Conservation (phyloP, 2,888 invertebrate species). For the Calephelis perditalis region DNA sequence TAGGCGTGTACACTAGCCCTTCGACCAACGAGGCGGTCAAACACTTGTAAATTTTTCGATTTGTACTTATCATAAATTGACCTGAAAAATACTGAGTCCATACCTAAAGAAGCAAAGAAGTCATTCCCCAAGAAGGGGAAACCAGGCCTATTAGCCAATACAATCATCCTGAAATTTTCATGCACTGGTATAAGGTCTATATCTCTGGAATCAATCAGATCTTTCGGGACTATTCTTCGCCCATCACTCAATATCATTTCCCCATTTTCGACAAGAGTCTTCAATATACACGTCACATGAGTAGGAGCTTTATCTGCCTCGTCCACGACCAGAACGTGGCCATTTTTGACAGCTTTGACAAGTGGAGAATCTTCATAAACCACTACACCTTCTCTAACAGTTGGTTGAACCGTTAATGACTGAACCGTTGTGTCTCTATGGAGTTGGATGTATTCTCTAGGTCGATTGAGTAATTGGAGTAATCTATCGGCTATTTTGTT, state of each 20-base stretch:
- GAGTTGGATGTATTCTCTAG: slow-evolving; percentile 96
- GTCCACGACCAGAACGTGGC: slow-evolving; percentile 95
- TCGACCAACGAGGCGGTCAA: too few relatives aligned
- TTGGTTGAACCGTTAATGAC: slow-evolving; percentile 94
- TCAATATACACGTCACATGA: slow-evolving; percentile 96
- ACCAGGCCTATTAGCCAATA: slow-evolving; percentile 96
- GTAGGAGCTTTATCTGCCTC: slow-evolving; percentile 99
- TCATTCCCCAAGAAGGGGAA: slow-evolving; percentile 98
- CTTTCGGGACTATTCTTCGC: slow-evolving; percentile 86
- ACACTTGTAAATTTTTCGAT: too few relatives aligned
- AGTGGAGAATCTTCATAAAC: slow-evolving; percentile 96
- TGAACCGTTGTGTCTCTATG: slow-evolving; percentile 98
- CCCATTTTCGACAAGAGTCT: slow-evolving; percentile 96
- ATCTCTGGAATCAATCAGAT: slow-evolving; percentile 59
- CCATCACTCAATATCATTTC: slow-evolving; percentile 98
- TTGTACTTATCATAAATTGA: not conserved
- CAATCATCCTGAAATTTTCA: slow-evolving; percentile 94
- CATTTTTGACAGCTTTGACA: slow-evolving; percentile 92
- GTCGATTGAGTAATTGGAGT: slow-evolving; percentile 90
- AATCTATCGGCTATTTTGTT: slow-evolving; percentile 97
- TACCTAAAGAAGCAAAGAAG: slow-evolving; percentile 91
- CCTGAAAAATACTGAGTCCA: slow-evolving; percentile 30
- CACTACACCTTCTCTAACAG: slow-evolving; percentile 92
- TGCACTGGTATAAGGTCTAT: slow-evolving; percentile 87
- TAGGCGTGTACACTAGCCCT: too few relatives aligned